These are phyloP conservation scores for Zaprionus tsacasi DNA, from an alignment of 1,140 invertebrate species.

Conservation along the genomic window DNA sequence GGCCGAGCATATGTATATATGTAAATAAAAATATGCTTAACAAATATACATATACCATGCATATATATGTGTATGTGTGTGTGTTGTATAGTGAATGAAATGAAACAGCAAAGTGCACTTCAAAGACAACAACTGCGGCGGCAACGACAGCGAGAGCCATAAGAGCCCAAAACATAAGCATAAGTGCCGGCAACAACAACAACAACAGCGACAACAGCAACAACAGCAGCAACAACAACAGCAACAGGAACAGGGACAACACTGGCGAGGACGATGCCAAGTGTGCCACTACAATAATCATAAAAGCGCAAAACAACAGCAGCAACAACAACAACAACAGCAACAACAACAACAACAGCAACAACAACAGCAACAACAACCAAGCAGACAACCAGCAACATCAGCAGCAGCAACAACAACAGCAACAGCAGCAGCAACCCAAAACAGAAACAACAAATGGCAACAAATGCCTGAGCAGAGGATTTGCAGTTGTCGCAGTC, in stretches of 20 bases:
- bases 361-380: constrained; percentile 13
- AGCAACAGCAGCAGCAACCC: neutral
- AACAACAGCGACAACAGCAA: neutral
- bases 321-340: constrained; percentile 18
- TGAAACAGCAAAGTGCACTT: constrained; percentile 81
- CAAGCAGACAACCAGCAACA: constrained; percentile 26
- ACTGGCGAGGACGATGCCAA: constrained; percentile 42
- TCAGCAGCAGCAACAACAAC: constrained; percentile 13
- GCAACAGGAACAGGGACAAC: constrained; percentile 8
- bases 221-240: too few species aligned
- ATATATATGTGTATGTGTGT: constrained; percentile 60
- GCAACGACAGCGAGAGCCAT: constrained; percentile 50
- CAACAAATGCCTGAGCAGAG: constrained; percentile 49
- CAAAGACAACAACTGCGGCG: constrained; percentile 52
- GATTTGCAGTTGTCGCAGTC: constrained; percentile 52
- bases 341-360: neutral
- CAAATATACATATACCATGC: constrained; percentile 44
- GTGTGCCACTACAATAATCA: constrained; percentile 77
- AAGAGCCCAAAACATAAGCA: constrained; percentile 76
- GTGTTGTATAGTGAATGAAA: constrained; percentile 67
- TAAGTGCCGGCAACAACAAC: constrained; percentile 61
- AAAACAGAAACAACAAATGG: constrained; percentile 34
- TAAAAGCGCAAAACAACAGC: constrained; percentile 78
- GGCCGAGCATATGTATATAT: neutral
- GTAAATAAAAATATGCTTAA: too few species aligned